These are phyloP conservation scores for Penaeus vannamei DNA, from an alignment of 1,140 invertebrate species.

Conservation along the genomic window DNA sequence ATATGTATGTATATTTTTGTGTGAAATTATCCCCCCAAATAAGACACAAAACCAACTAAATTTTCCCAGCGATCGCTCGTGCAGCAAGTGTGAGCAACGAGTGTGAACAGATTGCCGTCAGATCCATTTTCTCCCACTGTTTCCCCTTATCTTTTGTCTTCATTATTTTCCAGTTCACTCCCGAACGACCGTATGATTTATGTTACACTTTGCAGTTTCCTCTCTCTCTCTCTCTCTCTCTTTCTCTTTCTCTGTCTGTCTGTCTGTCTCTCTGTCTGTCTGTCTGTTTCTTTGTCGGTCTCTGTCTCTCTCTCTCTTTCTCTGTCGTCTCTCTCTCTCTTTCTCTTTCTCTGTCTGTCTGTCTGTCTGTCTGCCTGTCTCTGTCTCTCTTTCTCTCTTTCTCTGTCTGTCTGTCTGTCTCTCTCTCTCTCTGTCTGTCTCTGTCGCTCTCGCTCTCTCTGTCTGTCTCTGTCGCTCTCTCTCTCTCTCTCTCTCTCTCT, in stretches of 20 bases:
- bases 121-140: too few relatives aligned
- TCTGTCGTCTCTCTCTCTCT: not conserved
- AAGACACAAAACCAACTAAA: too few relatives aligned
- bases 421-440: too few relatives aligned
- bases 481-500: conserved; percentile 4
- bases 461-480: not conserved
- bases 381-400: too few relatives aligned
- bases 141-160: too few relatives aligned
- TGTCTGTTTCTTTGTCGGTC: not conserved
- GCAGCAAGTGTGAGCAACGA: not conserved
- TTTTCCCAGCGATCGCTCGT: too few relatives aligned
- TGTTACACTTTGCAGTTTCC: not conserved
- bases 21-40: not conserved
- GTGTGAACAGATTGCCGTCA: not conserved
- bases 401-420: not conserved
- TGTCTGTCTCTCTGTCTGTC: not conserved
- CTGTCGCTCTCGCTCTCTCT: too few relatives aligned
- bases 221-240: conserved; percentile 1
- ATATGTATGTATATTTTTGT: not conserved
- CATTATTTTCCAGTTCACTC: not conserved
- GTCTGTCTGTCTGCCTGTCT: too few relatives aligned
- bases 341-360: too few relatives aligned
- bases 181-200: not conserved
- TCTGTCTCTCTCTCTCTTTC: not conserved
- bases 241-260: not conserved